Percentiles rank a stretch among this genome's conserved stretches.
These are phyloP conservation scores for Amblyteles armatorius DNA, from an alignment of 2,888 invertebrate genomes.

Conservation along the genomic window DNA sequence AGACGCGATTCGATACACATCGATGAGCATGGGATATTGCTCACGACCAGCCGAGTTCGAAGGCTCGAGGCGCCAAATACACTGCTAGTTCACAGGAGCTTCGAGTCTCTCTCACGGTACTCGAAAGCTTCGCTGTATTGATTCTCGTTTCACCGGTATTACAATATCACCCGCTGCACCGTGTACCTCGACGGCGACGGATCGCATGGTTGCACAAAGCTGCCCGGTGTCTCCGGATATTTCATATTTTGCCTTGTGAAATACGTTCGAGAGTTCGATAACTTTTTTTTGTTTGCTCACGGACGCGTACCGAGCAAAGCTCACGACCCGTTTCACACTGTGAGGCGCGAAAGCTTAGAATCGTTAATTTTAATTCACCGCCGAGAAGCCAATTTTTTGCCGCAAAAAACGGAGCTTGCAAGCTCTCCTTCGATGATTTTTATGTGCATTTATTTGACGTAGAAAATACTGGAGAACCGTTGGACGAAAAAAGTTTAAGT, in stretches of 20 bases:
- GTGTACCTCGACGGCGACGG: neutral
- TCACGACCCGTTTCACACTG: too few species aligned
- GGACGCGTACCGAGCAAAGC: too few species aligned
- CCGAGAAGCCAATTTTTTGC: neutral
- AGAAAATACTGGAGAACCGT: too few species aligned
- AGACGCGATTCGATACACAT: conserved; percentile 5
- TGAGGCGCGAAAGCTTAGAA: neutral
- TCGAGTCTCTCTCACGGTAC: conserved; percentile 27
- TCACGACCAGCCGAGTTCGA: conserved; percentile 35
- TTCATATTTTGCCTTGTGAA: neutral
- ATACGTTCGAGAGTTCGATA: neutral
- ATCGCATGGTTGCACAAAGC: neutral
- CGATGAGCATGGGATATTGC: conserved; percentile 45
- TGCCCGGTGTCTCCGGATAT: neutral
- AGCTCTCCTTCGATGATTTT: neutral
- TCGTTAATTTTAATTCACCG: neutral
- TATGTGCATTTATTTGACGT: too few species aligned
- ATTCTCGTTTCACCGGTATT: conserved; percentile 47
- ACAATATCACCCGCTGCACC: neutral
- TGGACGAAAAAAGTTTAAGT: too few species aligned
- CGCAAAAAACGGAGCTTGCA: neutral
- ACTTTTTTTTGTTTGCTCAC: too few species aligned
- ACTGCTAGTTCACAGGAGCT: conserved; percentile 12
- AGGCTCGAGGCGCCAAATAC: conserved; percentile 41
- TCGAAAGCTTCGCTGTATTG: conserved; percentile 57